Conservation (phyloP, 2,113 vertebrate species). For the Catagonus wagneri region DNA sequence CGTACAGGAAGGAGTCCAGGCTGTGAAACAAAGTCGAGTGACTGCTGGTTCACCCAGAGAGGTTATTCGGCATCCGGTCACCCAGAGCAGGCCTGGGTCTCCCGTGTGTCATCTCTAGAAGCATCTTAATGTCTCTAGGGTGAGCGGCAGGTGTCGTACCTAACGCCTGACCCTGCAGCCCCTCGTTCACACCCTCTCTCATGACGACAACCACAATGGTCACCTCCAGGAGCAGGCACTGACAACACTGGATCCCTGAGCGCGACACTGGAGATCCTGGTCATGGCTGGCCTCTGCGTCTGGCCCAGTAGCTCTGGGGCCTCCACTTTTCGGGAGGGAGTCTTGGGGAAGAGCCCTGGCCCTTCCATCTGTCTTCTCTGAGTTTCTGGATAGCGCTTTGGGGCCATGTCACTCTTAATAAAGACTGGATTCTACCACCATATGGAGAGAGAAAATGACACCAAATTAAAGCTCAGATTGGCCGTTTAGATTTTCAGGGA, state of each 20-base stretch:
- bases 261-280: neutral
- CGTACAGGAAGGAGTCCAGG: constrained; percentile 97
- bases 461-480: neutral
- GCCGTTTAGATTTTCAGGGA: neutral
- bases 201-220: fast-evolving
- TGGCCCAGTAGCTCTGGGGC: neutral
- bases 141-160: too few species aligned
- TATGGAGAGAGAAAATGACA: neutral
- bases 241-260: neutral
- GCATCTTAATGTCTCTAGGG: neutral
- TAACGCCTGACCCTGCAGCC: neutral
- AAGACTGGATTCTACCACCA: neutral
- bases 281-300: neutral
- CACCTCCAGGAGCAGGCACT: neutral
- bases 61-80: neutral
- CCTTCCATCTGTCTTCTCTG: neutral
- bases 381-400: neutral
- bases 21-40: constrained; percentile 84
- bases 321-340: neutral
- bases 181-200: fast-evolving
- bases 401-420: neutral
- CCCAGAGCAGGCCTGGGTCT: neutral
- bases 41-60: too few species aligned
- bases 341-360: fast-evolving
- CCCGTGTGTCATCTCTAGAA: neutral